These are phyloP conservation scores for Pachycephus smyrnensis DNA, from an alignment of 2,888 invertebrate genomes.

Conservation along the genomic window DNA sequence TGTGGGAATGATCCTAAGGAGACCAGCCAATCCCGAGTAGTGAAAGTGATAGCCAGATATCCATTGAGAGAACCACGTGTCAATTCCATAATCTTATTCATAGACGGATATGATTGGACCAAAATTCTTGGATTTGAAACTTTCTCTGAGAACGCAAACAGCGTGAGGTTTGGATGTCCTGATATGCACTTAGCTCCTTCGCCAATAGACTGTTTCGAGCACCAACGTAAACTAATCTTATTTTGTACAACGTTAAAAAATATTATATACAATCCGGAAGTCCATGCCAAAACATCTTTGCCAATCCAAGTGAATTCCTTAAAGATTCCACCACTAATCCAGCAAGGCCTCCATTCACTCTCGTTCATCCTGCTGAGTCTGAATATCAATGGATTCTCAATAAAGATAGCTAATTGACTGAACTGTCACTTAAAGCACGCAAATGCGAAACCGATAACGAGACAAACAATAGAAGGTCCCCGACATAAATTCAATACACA, in stretches of 20 bases:
- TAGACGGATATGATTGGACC: slow-evolving; percentile 74
- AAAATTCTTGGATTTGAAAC: slow-evolving; percentile 72
- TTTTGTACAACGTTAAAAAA: slow-evolving; percentile 46
- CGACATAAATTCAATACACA: background rate
- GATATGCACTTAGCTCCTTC: slow-evolving; percentile 55
- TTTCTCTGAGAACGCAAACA: slow-evolving; percentile 77
- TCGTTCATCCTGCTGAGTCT: slow-evolving; percentile 19
- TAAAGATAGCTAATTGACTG: background rate
- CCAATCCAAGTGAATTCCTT: slow-evolving; percentile 54
- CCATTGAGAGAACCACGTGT: slow-evolving; percentile 32
- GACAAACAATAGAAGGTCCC: background rate
- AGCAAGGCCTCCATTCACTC: slow-evolving; percentile 45
- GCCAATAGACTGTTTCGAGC: slow-evolving; percentile 36
- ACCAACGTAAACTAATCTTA: slow-evolving; percentile 37
- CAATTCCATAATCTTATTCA: slow-evolving; percentile 62
- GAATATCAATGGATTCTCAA: background rate
- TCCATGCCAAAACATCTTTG: slow-evolving; percentile 55
- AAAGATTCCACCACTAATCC: slow-evolving; percentile 54
- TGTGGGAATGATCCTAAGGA: slow-evolving; percentile 47
- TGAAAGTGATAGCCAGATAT: slow-evolving; percentile 53
- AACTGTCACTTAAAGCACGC: background rate
- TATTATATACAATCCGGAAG: slow-evolving; percentile 48
- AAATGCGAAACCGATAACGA: background rate
- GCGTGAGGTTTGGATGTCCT: slow-evolving; percentile 49
- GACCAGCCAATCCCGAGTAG: slow-evolving; percentile 43